phyloP scores from a whole-genome alignment of 2,797 vertebrate species.

The Lepidocolaptes lacrymiger region DNA sequence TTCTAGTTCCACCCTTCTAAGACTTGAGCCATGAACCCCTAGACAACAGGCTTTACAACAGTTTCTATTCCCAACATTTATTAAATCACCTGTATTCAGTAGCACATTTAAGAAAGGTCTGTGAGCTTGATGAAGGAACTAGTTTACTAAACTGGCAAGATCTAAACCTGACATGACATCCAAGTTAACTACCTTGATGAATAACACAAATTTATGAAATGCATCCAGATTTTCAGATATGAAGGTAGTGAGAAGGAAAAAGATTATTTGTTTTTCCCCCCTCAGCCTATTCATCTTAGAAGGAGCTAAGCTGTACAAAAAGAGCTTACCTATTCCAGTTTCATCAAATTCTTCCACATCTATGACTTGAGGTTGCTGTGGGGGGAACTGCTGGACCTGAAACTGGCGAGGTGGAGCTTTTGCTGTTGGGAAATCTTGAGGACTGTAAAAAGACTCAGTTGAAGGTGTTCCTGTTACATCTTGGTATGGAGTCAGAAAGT shows the following conservation, averaged over 20 bases:
- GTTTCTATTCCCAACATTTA: not conserved
- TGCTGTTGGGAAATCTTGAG: slow-evolving; percentile 52
- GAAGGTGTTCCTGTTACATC: slow-evolving; percentile 39
- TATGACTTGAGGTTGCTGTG: slow-evolving; percentile 81
- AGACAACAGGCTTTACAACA: not conserved
- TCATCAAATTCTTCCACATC: slow-evolving; percentile 87
- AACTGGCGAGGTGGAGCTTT: slow-evolving; percentile 78
- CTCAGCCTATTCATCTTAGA: not conserved
- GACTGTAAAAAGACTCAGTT: slow-evolving; percentile 33
- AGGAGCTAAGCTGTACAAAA: not conserved
- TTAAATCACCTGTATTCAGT: not conserved
- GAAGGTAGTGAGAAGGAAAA: not conserved
- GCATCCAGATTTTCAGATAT: not conserved
- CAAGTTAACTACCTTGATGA: not conserved
- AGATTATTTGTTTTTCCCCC: not conserved
- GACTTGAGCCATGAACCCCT: not conserved
- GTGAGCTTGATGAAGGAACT: not conserved
- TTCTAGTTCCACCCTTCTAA: not conserved
- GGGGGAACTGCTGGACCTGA: slow-evolving; percentile 73
- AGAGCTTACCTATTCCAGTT: slow-evolving; percentile 86
- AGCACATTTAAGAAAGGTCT: not conserved
- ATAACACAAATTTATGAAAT: not conserved
- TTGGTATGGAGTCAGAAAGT: slow-evolving; percentile 18
- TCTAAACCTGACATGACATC: not conserved
- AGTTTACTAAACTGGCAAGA: not conserved